Evolutionary conservation across 1,140 invertebrate species (phyloP), one percentile per base, ranked within the genome.

Genomic region (Liolophura sinensis): DNA sequence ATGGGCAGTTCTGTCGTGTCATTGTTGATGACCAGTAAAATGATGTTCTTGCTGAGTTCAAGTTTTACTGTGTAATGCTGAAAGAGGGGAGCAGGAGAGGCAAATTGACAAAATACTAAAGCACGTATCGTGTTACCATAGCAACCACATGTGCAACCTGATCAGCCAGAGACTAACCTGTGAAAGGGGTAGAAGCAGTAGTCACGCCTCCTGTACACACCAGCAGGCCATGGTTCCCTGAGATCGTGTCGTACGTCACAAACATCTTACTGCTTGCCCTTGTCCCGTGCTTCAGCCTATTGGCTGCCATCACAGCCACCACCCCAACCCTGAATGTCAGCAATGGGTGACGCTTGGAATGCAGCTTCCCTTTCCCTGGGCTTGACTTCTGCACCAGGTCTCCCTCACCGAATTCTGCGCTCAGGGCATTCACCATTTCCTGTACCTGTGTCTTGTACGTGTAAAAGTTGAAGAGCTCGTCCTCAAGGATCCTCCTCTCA

Each of bases 251-350:
- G 67, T 78, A 77, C 15, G 81, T 73, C 4, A 75, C 72, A 74
- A 82, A 81, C 62, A 78, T 75, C 18, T 69, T 70, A 12, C 62
- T 65, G 55, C 69, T 73, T 11, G 31, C 62, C 12, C 64, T 61
- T 40, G 74, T 68, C 11, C 80, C 58, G 46, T 71, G 73, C 11
- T 60, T 60, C 12, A 81, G 63, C 40, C 80, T 66, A 62, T 83
- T 81, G 24, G 81, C 78, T 12, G 80, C 81, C 15, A 83, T 47
- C 15, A 83, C 77, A 55, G 78, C 70, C 9, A 83, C 72, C 24
- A 71, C 80, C 24, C 72, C 77, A 5, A 68, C 68, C n/a, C 81
- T 66, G 61, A 83, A 83, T 16, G 72, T 62, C 18, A 83, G 60
- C 20, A 80, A 46, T 22, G 75, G 74, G 25, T 67, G 74, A 31